phyloP scores from a whole-genome alignment of 2,888 invertebrate species.

The Torymus tubicola region DNA sequence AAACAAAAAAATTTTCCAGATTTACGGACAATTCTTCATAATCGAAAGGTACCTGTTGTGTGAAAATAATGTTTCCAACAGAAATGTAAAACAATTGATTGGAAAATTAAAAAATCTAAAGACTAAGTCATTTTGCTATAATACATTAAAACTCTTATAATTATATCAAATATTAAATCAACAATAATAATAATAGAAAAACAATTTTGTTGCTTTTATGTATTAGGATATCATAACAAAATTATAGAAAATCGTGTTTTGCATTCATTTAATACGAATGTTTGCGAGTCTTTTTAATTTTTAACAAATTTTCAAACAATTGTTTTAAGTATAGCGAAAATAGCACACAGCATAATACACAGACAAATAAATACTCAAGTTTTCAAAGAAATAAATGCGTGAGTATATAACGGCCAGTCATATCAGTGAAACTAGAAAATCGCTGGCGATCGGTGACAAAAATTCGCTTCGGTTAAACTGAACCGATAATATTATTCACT shows the following conservation, averaged over 20 bases:
- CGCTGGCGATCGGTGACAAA: conserved; percentile 53
- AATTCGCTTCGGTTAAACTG: conserved; percentile 32
- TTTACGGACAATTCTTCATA: conserved; percentile 55
- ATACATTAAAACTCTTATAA: not conserved
- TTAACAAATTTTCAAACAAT: not conserved
- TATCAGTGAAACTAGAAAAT: conserved; percentile 65
- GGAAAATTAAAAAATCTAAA: conserved; percentile 16
- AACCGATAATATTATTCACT: conserved; percentile 17
- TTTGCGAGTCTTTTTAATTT: too few species aligned
- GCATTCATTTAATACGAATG: too few species aligned
- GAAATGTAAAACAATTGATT: conserved; percentile 3
- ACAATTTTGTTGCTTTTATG: too few species aligned
- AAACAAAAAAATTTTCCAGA: not conserved
- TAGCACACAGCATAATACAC: conserved; percentile 18
- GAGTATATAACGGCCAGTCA: conserved; percentile 69
- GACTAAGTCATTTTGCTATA: not conserved
- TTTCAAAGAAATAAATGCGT: conserved; percentile 53
- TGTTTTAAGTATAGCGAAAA: not conserved
- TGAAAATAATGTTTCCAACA: not conserved
- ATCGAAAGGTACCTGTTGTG: conserved; percentile 52
- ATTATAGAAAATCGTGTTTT: too few species aligned
- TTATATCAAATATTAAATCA: too few species aligned
- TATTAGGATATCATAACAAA: too few species aligned
- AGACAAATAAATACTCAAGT: conserved; percentile 35
- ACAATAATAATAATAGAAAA: too few species aligned